Evolutionary conservation across 2,797 vertebrate species (phyloP), one percentile per base, ranked within the genome.

Genomic region (Selene dorsalis): DNA sequence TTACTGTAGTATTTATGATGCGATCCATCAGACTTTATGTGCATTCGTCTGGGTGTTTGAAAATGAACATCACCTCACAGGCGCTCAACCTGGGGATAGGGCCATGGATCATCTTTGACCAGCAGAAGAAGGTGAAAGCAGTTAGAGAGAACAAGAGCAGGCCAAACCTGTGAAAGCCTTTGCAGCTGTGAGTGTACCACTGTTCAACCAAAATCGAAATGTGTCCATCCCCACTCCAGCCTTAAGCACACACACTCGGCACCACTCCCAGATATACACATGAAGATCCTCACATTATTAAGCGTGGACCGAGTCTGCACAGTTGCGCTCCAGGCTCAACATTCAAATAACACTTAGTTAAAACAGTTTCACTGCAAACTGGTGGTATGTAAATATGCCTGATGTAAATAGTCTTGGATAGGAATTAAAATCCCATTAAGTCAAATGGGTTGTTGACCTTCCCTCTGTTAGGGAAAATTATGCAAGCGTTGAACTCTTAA

Each of bases 381-480:
- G 61, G 63, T 73, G 43, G 35, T 70, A 63, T 63, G 66, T 55
- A 75, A 83, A 74, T 82, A 80, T 0, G 3, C 9, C 63, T 59
- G 59, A 71, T 76, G 75, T 84, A 84, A 88, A 89, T 73, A 82
- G 57, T 77, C 75, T 79, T 69, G 65, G 84, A 70, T 50, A 81
- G 74, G 60, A 89, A 88, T 91, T 92, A 83, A 90, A 92, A 77
- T 83, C 76, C 48, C 71, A 87, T 92, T 84, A 84, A 77, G 75
- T 86, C 35, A 80, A 87, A 84, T 80, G 76, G 66, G 63, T 87
- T 87, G 84, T 89, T 90, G 87, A 90, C 90, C 85, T 88, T 89
- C 82, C 57, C 69, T 83, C 73, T 84, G 85, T 90, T 77, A 60
- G 57, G 57, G 58, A 59, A 82, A 81, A 82, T 81, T 75, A 84